Evolutionary conservation across 2,113 vertebrate genomes (phyloP), one percentile per base, ranked within the genome.

Genomic region (Archocentrus centrarchus): DNA sequence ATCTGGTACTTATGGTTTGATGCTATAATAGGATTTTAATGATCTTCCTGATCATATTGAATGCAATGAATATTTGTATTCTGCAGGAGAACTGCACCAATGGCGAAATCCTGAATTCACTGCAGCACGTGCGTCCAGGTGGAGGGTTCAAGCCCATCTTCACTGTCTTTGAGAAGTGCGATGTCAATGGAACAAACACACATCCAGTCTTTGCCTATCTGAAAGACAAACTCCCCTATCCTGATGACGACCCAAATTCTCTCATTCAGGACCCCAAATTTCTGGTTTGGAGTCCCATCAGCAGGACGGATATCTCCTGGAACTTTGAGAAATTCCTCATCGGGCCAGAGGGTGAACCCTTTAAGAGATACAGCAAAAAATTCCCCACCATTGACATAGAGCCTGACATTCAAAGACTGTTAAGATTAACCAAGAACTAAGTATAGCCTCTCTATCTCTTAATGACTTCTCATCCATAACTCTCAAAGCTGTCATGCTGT

Each of bases 271-370:
- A 99, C 11, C 97, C 98, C 73, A 97, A 96, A 80, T 97, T 96
- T 82, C 88, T 99, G 76, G 91, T 96, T 22, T 99, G 98, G 98
- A 98, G 96, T 86, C 98, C 98, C 0, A 93, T 99, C 86, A 93
- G 88, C 77, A 96, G 98, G 73, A 96, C 94, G 0, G 98, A 99
- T 27, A 81, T 99, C 93, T 95, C 98, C 57, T 99, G 98, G 98
- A 99, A 99, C 94, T 99, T 99, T 70, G 98, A 99, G 95, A 99
- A 99, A 86, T 99, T 99, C 94, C 95, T 99, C 55, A 95, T 99
- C 9, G 98, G 97, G 4, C 98, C 98, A 0, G 98, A 99, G 53
- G 98, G 98, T 35, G 98, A 99, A 81, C 98, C 98, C 0, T 99
- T 99, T 90, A 98, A 97, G 0, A 97, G 98, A 91, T 99, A 99